Base-by-base conservation (phyloP, 2,113 vertebrate species). In the Canis aureus region DNA sequence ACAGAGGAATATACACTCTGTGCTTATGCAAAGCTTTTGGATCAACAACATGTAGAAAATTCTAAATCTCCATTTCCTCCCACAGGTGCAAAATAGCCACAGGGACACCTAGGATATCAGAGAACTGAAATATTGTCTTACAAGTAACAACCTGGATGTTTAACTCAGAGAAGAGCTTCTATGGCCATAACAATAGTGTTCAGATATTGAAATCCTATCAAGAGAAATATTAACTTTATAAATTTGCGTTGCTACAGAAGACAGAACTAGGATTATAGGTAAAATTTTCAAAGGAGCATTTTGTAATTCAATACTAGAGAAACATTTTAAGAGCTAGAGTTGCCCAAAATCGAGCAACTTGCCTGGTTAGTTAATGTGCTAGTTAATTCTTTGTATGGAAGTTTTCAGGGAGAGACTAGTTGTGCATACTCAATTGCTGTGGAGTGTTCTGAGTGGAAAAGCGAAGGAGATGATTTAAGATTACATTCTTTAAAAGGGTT, bases 221-320 rank as follows among this genome's bases (percentile, higher is more conserved):
- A 80, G 38, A 96, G 32, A 92, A 95, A 84, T 66, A 62, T 23
- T 29, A 86, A 2, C 13, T 76, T 62, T 29, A 66, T 62, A 73
- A 59, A 86, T 74, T 51, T 86, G 11, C 5, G 51, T 23, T 81
- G 49, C 60, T 67, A 62, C 11, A 25, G 7, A 94, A 20, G 27
- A 8, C 15, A 91, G 23, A 95, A 32, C 5, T 51, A 76, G 2
- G 64, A 74, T 84, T 69, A 67, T 20, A 71, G 78, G n/a, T 57
- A 87, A 79, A 81, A 71, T 91, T 96, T 55, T 51, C n/a, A 81
- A 93, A 84, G 22, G 74, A 64, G 22, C 5, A 57, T 83, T 66
- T 94, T 88, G 87, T n/a, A 71, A 17, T 73, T 59, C 19, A 51
- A 16, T 35, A 38, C 12, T 49, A 78, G 49, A 81, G 67, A 85